These are phyloP conservation scores for Eledona agricola DNA, from an alignment of 2,888 invertebrate species.

Conservation along the genomic window DNA sequence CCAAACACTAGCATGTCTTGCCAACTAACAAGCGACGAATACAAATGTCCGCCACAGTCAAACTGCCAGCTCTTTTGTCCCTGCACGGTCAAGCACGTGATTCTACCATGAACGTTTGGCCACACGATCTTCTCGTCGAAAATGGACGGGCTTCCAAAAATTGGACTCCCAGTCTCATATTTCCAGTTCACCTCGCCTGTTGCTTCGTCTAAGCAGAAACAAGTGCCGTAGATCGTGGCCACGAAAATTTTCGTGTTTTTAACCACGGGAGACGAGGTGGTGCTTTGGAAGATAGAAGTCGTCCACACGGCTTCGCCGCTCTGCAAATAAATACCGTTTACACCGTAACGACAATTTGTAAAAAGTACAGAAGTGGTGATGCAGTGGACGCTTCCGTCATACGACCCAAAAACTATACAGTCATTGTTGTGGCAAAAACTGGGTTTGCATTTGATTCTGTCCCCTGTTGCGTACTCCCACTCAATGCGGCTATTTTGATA, in stretches of 20 bases:
- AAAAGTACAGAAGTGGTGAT: slow-evolving; percentile 65
- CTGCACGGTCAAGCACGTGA: slow-evolving; percentile 66
- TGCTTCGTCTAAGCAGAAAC: slow-evolving; percentile 60
- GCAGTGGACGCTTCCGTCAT: slow-evolving; percentile 73
- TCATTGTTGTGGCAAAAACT: slow-evolving; percentile 58
- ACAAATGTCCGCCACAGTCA: slow-evolving; percentile 65
- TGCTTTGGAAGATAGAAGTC: slow-evolving; percentile 61
- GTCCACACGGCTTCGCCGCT: slow-evolving; percentile 61
- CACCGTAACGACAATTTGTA: slow-evolving; percentile 1
- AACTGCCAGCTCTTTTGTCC: slow-evolving; percentile 62
- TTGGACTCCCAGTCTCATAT: slow-evolving; percentile 67
- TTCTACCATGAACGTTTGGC: slow-evolving; percentile 66
- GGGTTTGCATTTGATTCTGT: slow-evolving; percentile 74
- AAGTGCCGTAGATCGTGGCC: slow-evolving; percentile 70
- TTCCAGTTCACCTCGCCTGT: slow-evolving; percentile 69
- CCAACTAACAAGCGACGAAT: slow-evolving; percentile 71
- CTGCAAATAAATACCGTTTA: slow-evolving; percentile 62
- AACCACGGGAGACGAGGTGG: slow-evolving; percentile 64
- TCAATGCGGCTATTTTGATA: slow-evolving; percentile 65
- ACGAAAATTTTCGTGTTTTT: slow-evolving; percentile 61
- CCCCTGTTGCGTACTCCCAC: slow-evolving; percentile 71
- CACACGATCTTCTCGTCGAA: slow-evolving; percentile 65
- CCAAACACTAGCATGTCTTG: slow-evolving; percentile 71
- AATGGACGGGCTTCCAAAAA: slow-evolving; percentile 72
- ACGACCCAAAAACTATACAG: slow-evolving; percentile 73